Evolutionary conservation across 2,888 invertebrate genomes (phyloP).

Genomic region (Meteorus colon): DNA sequence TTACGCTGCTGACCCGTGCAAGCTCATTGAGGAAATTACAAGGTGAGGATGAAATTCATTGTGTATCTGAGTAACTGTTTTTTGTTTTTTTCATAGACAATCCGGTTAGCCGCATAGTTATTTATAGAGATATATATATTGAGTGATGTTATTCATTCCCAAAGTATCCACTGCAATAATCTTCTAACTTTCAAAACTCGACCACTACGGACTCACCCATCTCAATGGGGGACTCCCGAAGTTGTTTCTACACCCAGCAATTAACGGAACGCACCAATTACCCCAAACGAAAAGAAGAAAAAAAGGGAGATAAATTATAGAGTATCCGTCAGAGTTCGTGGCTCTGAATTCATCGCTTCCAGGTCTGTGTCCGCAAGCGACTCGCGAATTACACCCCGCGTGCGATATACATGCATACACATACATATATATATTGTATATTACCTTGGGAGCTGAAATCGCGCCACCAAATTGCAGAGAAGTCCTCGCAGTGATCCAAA

Average conservation of each 20-base stretch:
- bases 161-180: conserved; percentile 18
- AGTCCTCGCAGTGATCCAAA: conserved; percentile 24
- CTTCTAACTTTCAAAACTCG: conserved; percentile 34
- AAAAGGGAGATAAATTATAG: conserved; percentile 65
- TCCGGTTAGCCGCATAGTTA: not conserved
- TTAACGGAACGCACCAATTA: conserved; percentile 65
- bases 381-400: conserved; percentile 51
- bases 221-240: conserved; percentile 30
- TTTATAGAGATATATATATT: conserved; percentile 2
- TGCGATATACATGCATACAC: conserved; percentile 20
- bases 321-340: conserved; percentile 49
- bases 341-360: conserved; percentile 44
- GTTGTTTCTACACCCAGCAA: conserved; percentile 58
- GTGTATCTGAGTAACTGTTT: not conserved
- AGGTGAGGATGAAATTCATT: conserved; percentile 77
- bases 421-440: conserved; percentile 21
- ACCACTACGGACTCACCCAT: conserved; percentile 24
- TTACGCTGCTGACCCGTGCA: conserved; percentile 97
- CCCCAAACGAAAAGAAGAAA: conserved; percentile 56
- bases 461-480: conserved; percentile 26
- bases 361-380: conserved; percentile 46
- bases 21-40: conserved; percentile 95
- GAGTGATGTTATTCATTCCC: not conserved
- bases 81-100: conserved; percentile 4
- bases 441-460: conserved; percentile 17